Evolutionary conservation across 2,888 invertebrate genomes (phyloP).

Genomic region (Acrobeloides nanus): DNA sequence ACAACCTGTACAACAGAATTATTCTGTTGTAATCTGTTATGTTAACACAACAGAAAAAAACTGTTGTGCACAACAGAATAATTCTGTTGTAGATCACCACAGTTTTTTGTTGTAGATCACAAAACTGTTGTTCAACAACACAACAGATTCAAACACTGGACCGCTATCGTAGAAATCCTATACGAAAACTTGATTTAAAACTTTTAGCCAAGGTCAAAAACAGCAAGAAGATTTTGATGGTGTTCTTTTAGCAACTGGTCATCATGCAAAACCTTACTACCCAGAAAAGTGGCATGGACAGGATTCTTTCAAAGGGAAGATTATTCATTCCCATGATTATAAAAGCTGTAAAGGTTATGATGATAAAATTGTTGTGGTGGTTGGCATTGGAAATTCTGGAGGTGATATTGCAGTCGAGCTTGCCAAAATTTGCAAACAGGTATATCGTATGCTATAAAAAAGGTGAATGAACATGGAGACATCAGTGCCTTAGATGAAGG

Average conservation of each 20-base stretch:
- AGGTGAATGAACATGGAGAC: too few species aligned
- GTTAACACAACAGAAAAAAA: too few species aligned
- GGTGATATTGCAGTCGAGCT: constrained; percentile 2
- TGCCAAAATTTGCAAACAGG: constrained; percentile 15
- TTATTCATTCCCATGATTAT: constrained; percentile 14
- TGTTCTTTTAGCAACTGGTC: constrained; percentile 59
- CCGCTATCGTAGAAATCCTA: constrained; percentile 25
- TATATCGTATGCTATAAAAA: too few species aligned
- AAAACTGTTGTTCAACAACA: neutral
- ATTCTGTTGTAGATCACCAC: too few species aligned
- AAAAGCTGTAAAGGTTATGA: constrained; percentile 19
- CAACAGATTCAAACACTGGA: too few species aligned
- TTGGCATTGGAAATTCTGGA: constrained; percentile 4
- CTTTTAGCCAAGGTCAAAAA: constrained; percentile 16
- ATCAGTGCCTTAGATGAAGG: too few species aligned
- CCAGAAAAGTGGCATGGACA: constrained; percentile 43
- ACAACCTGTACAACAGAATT: too few species aligned
- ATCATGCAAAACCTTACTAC: constrained; percentile 56
- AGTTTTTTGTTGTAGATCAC: too few species aligned
- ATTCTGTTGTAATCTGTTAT: too few species aligned
- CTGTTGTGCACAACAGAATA: too few species aligned
- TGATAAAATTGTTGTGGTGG: neutral
- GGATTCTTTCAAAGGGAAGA: neutral
- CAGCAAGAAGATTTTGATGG: constrained; percentile 54
- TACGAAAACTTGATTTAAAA: too few species aligned